Evolutionary conservation across 2,888 invertebrate species (phyloP).

Genomic region (Drosophila phalerata): DNA sequence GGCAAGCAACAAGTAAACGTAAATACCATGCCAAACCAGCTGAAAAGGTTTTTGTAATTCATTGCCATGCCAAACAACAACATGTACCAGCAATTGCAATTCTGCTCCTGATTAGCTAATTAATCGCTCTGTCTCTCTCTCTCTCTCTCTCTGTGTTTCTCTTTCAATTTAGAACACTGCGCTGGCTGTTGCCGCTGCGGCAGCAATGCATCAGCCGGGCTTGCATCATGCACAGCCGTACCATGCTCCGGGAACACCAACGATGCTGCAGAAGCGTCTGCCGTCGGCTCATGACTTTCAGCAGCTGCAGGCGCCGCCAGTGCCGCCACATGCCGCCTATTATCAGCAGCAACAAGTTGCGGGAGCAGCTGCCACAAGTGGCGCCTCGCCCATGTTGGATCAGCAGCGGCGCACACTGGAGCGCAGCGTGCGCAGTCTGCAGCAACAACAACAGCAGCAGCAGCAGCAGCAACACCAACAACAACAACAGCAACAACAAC

Average conservation of each 20-base stretch:
- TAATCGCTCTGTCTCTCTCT: not conserved
- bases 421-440: conserved; percentile 82
- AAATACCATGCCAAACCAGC: conserved; percentile 53
- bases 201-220: conserved; percentile 71
- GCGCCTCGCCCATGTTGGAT: conserved; percentile 81
- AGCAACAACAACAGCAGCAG: conserved; percentile 61
- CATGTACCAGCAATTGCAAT: conserved; percentile 12
- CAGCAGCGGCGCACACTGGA: conserved; percentile 83
- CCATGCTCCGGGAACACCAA: conserved; percentile 80
- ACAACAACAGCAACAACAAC: conserved; percentile 48
- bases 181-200: conserved; percentile 50
- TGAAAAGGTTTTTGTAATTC: conserved; percentile 35
- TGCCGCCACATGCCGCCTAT: conserved; percentile 79
- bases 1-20: conserved; percentile 55
- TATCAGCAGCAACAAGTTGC: conserved; percentile 64
- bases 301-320: conserved; percentile 73
- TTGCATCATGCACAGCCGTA: conserved; percentile 83
- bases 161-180: conserved; percentile 45
- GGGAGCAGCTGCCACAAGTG: conserved; percentile 54
- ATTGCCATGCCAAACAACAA: conserved; percentile 34
- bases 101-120: not conserved
- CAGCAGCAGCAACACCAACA: conserved; percentile 28
- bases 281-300: conserved; percentile 53
- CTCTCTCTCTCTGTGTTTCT: not conserved
- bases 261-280: conserved; percentile 79